phyloP scores from a whole-genome alignment of 2,888 invertebrate species.

The Sycophila texana region DNA sequence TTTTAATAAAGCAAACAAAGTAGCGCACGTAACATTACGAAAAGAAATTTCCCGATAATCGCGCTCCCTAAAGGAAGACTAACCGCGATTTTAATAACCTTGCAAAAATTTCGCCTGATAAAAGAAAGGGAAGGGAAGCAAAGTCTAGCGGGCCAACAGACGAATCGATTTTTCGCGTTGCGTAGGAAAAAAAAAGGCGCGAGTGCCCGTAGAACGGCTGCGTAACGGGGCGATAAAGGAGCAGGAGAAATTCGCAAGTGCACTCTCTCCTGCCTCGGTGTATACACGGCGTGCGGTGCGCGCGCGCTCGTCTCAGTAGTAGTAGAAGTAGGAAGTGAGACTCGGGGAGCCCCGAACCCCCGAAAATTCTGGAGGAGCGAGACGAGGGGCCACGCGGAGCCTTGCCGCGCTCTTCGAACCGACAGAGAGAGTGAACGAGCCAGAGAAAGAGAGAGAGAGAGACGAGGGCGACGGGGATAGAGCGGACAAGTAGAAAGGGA shows the following conservation, averaged over 20 bases:
- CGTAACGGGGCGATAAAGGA: constrained; percentile 23
- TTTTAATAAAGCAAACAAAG: no score
- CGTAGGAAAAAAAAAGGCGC: constrained; percentile 48
- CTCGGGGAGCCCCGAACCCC: constrained; percentile 7
- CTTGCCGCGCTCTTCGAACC: background rate
- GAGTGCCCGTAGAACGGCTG: constrained; percentile 25
- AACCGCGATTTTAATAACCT: no score
- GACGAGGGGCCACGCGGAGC: background rate
- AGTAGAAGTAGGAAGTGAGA: constrained; percentile 37
- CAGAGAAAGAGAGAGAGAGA: constrained; percentile 10
- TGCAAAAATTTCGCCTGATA: background rate
- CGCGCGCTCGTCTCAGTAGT: constrained; percentile 8
- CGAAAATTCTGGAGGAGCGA: constrained; percentile 37
- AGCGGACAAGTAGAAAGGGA: constrained; percentile 15
- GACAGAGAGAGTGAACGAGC: background rate
- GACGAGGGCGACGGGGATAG: no score
- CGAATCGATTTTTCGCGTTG: constrained; percentile 49
- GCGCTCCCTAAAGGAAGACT: no score
- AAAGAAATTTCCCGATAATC: background rate
- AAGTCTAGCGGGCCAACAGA: constrained; percentile 24
- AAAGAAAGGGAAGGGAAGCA: constrained; percentile 24
- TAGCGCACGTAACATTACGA: background rate
- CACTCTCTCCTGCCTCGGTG: constrained; percentile 14
- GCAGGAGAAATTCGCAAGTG: constrained; percentile 47
- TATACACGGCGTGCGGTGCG: background rate